Base-by-base conservation (phyloP, 2,888 invertebrate genomes). In the Lamellibrachia satsuma region DNA sequence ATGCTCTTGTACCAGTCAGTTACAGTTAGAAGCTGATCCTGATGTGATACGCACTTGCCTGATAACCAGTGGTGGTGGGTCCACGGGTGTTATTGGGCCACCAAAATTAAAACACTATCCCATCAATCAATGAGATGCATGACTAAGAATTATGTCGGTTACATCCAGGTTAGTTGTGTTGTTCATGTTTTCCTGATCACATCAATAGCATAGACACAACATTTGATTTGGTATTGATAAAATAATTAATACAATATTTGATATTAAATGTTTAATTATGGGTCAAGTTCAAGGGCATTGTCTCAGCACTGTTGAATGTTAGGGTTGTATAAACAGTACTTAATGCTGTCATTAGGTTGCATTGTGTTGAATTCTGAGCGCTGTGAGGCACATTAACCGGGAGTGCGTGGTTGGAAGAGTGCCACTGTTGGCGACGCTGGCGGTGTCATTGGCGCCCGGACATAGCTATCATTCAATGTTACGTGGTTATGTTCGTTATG, bases 401-500 rank as follows among this genome's bases (percentile, higher is more conserved):
- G 75, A 75, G 75, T 75, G 75, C 75, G 75, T 75, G 75, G 15
- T 75, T 75, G 75, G 75, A 75, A 75, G 22, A n/a, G 75, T 75
- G 75, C 75, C 75, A 75, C 75, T 75, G 75, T 22, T 11, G 6
- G 75, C 75, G 75, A 75, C 75, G n/a, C 75, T n/a, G 75, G 75
- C 15, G 75, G 75, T 75, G 75, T 75, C 75, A 75, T 75, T 75
- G 75, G 75, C 75, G 75, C 39, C 39, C 39, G 75, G 75, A 75
- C 75, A 75, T 15, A 3, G 75, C 75, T 75, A 75, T 15, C 75
- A 22, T 22, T 75, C 75, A 75, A 75, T 75, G 75, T 75, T 75
- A 75, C 75, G 75, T 75, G 75, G 22, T 75, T 75, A 75, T 75
- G 22, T 75, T 11, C 75, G 75, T 15, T 75, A 15, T 22, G 75